These are phyloP conservation scores for Orchestes rusci DNA, from an alignment of 2,888 invertebrate genomes.

Conservation along the genomic window DNA sequence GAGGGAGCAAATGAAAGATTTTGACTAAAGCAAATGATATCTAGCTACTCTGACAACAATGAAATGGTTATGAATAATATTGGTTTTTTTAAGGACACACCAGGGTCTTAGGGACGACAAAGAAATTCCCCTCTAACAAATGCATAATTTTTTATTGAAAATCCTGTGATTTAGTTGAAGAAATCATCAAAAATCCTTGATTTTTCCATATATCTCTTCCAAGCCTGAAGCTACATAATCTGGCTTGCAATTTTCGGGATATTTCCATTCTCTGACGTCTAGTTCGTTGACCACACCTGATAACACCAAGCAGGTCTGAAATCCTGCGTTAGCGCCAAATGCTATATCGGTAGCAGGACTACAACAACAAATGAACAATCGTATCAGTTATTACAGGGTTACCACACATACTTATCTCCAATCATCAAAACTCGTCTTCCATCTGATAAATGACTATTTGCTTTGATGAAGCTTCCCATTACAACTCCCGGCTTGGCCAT, in stretches of 20 bases:
- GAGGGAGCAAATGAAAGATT: too few species aligned
- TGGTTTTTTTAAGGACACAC: too few species aligned
- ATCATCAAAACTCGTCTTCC: conserved; percentile 14
- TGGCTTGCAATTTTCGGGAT: conserved; percentile 5
- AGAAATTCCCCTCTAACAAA: too few species aligned
- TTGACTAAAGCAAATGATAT: too few species aligned
- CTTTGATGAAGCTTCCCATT: conserved; percentile 3
- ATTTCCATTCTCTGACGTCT: conserved; percentile 6
- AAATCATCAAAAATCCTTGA: conserved; percentile 5
- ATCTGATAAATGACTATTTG: conserved; percentile 12
- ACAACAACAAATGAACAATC: too few species aligned
- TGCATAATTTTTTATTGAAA: not conserved
- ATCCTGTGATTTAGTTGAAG: not conserved
- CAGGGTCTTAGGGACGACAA: too few species aligned
- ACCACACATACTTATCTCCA: conserved; percentile 16
- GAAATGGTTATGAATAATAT: too few species aligned
- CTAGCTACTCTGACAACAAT: too few species aligned
- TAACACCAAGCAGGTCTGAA: conserved; percentile 12
- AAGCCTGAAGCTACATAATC: conserved; percentile 5
- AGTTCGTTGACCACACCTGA: conserved; percentile 8
- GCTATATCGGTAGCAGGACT: conserved; percentile 12
- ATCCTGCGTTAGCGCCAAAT: conserved; percentile 13
- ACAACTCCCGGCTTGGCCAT: conserved; percentile 15
- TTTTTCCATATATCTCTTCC: conserved; percentile 6
- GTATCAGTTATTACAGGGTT: conserved; percentile 4